Evolutionary conservation across 2,797 vertebrate genomes (phyloP).

Genomic region (Zalophus californianus): DNA sequence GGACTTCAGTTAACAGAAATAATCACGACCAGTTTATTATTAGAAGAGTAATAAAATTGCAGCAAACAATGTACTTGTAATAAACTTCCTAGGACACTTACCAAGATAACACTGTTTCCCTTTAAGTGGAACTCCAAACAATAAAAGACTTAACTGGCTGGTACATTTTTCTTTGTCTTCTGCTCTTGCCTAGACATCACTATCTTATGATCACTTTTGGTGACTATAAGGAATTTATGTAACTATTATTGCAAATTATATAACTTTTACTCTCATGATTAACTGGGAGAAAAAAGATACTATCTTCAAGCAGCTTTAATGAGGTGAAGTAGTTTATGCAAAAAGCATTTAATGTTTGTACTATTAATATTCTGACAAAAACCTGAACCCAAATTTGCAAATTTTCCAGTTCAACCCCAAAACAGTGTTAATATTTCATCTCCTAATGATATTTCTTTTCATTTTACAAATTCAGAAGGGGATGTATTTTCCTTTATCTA

Average conservation of each 20-base stretch:
- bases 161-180: background rate
- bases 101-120: constrained; percentile 43
- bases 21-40: background rate
- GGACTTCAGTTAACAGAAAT: constrained; percentile 49
- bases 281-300: background rate
- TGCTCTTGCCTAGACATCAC: background rate
- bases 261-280: constrained; percentile 6
- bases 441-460: background rate
- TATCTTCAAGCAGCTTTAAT: constrained; percentile 58
- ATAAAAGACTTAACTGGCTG: constrained; percentile 25
- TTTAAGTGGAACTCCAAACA: constrained; percentile 28
- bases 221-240: constrained; percentile 3
- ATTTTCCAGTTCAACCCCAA: constrained; percentile 18
- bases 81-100: constrained; percentile 26
- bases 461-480: constrained; percentile 42
- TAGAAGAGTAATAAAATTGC: constrained; percentile 40
- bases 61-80: background rate
- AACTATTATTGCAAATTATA: background rate
- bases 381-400: background rate
- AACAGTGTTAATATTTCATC: constrained; percentile 25
- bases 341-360: constrained; percentile 18
- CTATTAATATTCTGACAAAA: constrained; percentile 37
- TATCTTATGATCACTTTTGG: background rate
- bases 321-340: background rate
- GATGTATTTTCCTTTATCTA: constrained; percentile 44